A percentile compares a stretch with the other conserved stretches of the same genome.
phyloP scores from a whole-genome alignment of 2,888 invertebrate species.

The Scelioninae gen. 1 region DNA sequence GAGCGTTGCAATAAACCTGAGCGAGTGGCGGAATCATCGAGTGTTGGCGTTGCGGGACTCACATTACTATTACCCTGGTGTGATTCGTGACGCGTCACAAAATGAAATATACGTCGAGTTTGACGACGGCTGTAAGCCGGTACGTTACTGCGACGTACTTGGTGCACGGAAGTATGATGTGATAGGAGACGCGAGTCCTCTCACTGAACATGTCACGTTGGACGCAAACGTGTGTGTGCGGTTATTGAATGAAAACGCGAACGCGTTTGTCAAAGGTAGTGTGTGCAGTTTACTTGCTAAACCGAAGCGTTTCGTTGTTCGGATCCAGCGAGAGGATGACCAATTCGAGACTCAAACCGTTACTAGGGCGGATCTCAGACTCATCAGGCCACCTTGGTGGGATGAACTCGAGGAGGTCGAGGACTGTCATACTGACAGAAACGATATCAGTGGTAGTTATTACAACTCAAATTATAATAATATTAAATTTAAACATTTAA shows the following conservation, averaged over 20 bases:
- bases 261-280: slow-evolving; percentile 93
- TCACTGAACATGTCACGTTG: slow-evolving; percentile 90
- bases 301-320: slow-evolving; percentile 89
- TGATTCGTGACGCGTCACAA: slow-evolving; percentile 90
- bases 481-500: no score
- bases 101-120: slow-evolving; percentile 92
- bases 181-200: slow-evolving; percentile 96
- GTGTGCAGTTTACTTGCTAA: slow-evolving; percentile 89
- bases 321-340: slow-evolving; percentile 85
- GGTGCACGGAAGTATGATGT: slow-evolving; percentile 93
- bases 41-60: slow-evolving; percentile 94
- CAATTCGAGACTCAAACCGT: slow-evolving; percentile 88
- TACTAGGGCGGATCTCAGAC: slow-evolving; percentile 94
- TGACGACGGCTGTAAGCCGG: slow-evolving; percentile 90
- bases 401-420: slow-evolving; percentile 93
- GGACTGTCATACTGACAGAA: slow-evolving; percentile 84
- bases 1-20: slow-evolving; percentile 89
- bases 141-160: slow-evolving; percentile 91
- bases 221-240: slow-evolving; percentile 92
- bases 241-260: slow-evolving; percentile 87
- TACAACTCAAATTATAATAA: no score
- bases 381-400: slow-evolving; percentile 97
- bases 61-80: slow-evolving; percentile 92
- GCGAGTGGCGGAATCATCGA: slow-evolving; percentile 96
- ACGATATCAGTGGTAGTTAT: slow-evolving; percentile 56